Evolutionary conservation across 2,797 vertebrate genomes (phyloP).

Genomic region (Malurus splendens): DNA sequence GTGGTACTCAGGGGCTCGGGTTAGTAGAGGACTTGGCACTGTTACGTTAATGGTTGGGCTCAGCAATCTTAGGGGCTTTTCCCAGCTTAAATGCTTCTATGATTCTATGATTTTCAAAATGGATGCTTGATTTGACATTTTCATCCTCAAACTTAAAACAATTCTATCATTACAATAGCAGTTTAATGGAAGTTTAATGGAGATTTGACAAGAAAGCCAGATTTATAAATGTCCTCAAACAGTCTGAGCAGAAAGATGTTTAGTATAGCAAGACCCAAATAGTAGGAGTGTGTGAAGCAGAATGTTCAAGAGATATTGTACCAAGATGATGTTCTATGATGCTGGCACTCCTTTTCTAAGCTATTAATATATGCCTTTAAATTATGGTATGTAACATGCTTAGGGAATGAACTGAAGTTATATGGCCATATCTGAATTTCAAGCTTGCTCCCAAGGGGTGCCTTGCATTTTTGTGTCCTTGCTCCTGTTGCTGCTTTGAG

Average conservation of each 20-base stretch:
- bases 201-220: not conserved
- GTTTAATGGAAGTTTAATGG: not conserved
- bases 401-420: not conserved
- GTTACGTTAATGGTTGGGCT: not conserved
- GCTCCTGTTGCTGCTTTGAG: not conserved
- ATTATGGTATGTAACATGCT: not conserved
- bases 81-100: not conserved
- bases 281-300: not conserved
- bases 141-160: not conserved
- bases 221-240: not conserved
- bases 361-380: not conserved
- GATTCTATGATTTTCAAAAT: not conserved
- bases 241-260: not conserved
- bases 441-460: not conserved
- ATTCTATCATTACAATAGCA: not conserved
- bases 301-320: not conserved
- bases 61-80: not conserved
- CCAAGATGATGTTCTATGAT: not conserved
- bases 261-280: not conserved
- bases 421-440: not conserved
- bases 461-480: not conserved
- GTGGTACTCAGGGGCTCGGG: not conserved
- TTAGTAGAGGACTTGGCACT: too few species aligned
- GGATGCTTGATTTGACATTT: not conserved
- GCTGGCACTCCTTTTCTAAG: not conserved